Percentiles rank a stretch among this genome's conserved stretches.
Evolutionary conservation across 1,140 invertebrate species (phyloP).

Genomic region (Cotesia vestalis): DNA sequence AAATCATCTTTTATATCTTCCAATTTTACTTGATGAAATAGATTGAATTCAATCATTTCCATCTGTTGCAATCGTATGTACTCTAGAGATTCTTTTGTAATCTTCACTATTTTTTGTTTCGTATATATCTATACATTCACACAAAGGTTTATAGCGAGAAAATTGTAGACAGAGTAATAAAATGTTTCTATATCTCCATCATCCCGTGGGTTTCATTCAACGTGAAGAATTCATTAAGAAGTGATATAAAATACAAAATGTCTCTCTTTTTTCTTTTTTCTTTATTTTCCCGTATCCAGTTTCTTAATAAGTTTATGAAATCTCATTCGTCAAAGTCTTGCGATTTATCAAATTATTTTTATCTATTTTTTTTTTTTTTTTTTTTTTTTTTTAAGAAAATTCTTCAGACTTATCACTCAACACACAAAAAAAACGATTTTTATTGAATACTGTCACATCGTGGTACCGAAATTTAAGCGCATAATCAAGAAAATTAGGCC

Average conservation of each 20-base stretch:
- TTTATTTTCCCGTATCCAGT: not conserved
- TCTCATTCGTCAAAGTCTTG: constrained; percentile 34
- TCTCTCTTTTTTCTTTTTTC: constrained; percentile 20
- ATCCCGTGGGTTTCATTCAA: constrained; percentile 26
- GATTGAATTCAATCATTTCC: not conserved
- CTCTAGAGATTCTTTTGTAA: not conserved
- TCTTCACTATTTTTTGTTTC: constrained; percentile 24
- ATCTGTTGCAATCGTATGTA: not conserved
- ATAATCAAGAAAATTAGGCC: too few relatives aligned
- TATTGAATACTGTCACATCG: too few relatives aligned
- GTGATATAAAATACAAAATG: constrained; percentile 30
- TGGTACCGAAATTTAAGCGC: too few relatives aligned
- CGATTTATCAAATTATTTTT: constrained; percentile 37
- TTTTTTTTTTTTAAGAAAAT: too few relatives aligned
- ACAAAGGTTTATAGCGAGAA: not conserved
- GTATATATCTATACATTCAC: not conserved
- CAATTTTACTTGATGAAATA: too few relatives aligned
- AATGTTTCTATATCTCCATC: constrained; percentile 37
- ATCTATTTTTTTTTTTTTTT: not conserved
- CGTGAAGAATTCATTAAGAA: constrained; percentile 37
- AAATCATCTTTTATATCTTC: too few relatives aligned
- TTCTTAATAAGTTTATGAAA: constrained; percentile 22
- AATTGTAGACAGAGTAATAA: constrained; percentile 24
- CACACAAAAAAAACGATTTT: too few relatives aligned
- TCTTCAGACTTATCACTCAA: too few relatives aligned